Conservation (phyloP, 1,140 invertebrate species). For the Holotrichia oblita region DNA sequence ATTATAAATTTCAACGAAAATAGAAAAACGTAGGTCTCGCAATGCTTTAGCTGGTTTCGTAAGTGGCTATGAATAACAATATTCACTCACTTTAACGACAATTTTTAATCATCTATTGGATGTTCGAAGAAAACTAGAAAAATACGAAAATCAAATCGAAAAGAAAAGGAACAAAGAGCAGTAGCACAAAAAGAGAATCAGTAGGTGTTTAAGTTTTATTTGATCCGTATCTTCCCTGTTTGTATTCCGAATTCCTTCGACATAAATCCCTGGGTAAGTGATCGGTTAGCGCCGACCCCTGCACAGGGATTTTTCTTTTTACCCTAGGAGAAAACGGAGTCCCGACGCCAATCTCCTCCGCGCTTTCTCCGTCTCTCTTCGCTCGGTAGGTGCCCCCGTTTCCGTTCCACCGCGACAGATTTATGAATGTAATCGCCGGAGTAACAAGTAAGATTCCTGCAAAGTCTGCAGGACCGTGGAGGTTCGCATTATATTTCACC, state of each 20-base stretch:
- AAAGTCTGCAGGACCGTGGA: constrained; percentile 43
- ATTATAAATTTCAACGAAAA: too few relatives aligned
- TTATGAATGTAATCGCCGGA: constrained; percentile 61
- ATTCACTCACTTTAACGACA: too few relatives aligned
- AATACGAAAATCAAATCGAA: background rate
- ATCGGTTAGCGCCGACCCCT: constrained; percentile 61
- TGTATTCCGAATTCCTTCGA: constrained; percentile 59
- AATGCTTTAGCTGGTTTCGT: too few relatives aligned
- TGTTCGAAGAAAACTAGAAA: background rate
- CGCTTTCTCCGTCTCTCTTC: constrained; percentile 22
- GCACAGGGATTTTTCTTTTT: constrained; percentile 59
- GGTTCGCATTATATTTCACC: constrained; percentile 37
- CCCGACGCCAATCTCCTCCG: constrained; percentile 56
- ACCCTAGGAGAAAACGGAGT: constrained; percentile 50
- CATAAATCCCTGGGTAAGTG: constrained; percentile 61
- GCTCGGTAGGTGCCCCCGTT: background rate
- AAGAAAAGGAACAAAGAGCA: constrained; percentile 5
- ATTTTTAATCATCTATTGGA: too few relatives aligned
- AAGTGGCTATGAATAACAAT: too few relatives aligned
- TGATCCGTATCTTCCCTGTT: constrained; percentile 51
- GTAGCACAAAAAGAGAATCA: background rate
- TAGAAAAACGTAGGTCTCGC: too few relatives aligned
- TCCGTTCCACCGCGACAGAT: constrained; percentile 50
- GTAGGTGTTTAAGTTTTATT: constrained; percentile 43
- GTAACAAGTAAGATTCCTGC: constrained; percentile 57